These are phyloP conservation scores for Acanthopagrus latus DNA, from an alignment of 2,797 vertebrate species.

Conservation along the genomic window DNA sequence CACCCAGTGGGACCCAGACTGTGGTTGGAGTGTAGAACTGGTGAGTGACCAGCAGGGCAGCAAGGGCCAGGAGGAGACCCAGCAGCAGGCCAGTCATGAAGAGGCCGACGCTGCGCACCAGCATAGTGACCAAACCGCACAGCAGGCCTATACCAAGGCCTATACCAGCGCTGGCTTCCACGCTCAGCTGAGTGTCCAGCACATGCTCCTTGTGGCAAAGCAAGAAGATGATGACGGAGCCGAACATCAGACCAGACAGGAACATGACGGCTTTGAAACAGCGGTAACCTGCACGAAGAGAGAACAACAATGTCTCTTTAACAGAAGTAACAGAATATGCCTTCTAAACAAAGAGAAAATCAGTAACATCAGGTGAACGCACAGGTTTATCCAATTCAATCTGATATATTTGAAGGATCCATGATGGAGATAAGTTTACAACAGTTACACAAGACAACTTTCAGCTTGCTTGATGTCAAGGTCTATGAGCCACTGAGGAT, in stretches of 20 bases:
- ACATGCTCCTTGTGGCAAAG: slow-evolving; percentile 92
- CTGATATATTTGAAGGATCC: slow-evolving; percentile 1
- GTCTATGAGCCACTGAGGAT: neutral
- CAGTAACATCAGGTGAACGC: neutral
- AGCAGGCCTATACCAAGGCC: slow-evolving; percentile 92
- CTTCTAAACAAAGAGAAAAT: neutral
- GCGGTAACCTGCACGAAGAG: slow-evolving; percentile 85
- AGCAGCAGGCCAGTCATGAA: slow-evolving; percentile 92
- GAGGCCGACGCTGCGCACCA: slow-evolving; percentile 92
- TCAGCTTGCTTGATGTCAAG: neutral
- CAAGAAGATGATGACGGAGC: slow-evolving; percentile 91
- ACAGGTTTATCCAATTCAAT: slow-evolving; percentile 10
- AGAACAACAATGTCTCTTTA: neutral
- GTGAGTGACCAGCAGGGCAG: slow-evolving; percentile 84
- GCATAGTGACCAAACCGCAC: slow-evolving; percentile 92
- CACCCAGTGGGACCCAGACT: slow-evolving; percentile 90
- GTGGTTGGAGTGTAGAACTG: slow-evolving; percentile 87
- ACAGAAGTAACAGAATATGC: neutral
- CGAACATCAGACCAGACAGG: slow-evolving; percentile 92
- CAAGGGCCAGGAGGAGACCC: slow-evolving; percentile 88
- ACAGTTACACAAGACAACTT: neutral
- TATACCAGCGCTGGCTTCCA: slow-evolving; percentile 90
- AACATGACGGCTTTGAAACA: slow-evolving; percentile 96
- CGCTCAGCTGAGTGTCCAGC: slow-evolving; percentile 91
- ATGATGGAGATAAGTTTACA: neutral